Evolutionary conservation across 2,888 invertebrate genomes (phyloP), one percentile per base, ranked within the genome.

Genomic region (Lasioglossum zephyrum): DNA sequence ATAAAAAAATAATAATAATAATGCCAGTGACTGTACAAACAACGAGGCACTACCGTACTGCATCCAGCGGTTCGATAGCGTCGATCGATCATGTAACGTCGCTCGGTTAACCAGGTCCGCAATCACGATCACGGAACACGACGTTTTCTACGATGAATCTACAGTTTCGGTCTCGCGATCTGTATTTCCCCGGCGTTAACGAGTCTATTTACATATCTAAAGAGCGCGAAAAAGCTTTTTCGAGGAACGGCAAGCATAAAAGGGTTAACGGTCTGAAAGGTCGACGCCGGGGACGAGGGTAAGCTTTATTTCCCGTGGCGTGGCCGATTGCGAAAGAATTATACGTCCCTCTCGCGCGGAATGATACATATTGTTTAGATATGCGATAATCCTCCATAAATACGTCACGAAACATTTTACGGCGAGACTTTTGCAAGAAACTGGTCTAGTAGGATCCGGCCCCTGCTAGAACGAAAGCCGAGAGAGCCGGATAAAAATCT

Each of bases 381-480:
- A 78, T 49, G 39, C 85, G 86, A 85, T 86, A 85, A 86, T 85
- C 74, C 80, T 41, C 31, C 66, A 74, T 73, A 81, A 85, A 81
- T 75, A 77, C 77, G 57, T 75, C 75, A 73, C 77, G 69, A 31
- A 77, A 26, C 70, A 53, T 72, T 85, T 81, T 63, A 41, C 72
- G 31, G 74, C 47, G 16, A 0, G 47, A 80, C 53, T 86, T 85
- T 75, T 47, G 69, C 74, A 63, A 77, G 80, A 77, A 81, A 85
- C 85, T 73, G 77, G 70, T 80, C 79, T 84, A 70, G 80, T 80
- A 36, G 73, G 77, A 84, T 47, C 41, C 47, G 44, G 26, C 26
- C 5, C 16, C 47, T 3, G 84, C 53, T 44, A 18, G 13, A 75
- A 84, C 63, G 39, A 31, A 16, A 16, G 66, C 66, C 66, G 66